A percentile compares a stretch with the other conserved stretches of the same genome.
These are phyloP conservation scores for Macrotis lagotis DNA, from an alignment of 2,113 vertebrate species.

Conservation along the genomic window DNA sequence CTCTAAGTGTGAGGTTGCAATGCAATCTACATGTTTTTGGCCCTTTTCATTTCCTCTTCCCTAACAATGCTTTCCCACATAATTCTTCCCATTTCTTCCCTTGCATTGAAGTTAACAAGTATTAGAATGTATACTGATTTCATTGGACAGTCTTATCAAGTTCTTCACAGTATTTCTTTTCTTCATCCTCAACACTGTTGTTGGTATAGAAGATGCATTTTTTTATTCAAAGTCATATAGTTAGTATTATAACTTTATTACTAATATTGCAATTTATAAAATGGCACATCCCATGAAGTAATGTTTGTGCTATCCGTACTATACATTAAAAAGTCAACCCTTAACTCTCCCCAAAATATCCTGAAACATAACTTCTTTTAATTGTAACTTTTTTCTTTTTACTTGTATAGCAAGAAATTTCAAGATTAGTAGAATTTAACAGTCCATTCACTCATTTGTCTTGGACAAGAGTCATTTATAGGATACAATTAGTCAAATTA, in stretches of 20 bases:
- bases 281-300: neutral
- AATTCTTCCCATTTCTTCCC: neutral
- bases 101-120: neutral
- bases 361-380: neutral
- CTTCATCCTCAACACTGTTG: neutral
- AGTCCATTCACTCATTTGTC: neutral
- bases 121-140: neutral
- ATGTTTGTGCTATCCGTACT: neutral
- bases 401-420: neutral
- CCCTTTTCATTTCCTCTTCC: neutral
- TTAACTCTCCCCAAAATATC: neutral
- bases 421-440: neutral
- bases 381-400: neutral
- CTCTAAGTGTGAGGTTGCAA: neutral
- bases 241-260: neutral
- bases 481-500: neutral
- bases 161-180: neutral
- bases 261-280: neutral
- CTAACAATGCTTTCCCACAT: neutral
- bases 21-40: neutral
- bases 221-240: neutral
- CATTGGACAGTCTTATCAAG: neutral
- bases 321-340: neutral
- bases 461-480: neutral
- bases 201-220: neutral